Percentiles rank a stretch among this genome's conserved stretches.
Evolutionary conservation across 2,888 invertebrate genomes (phyloP).

Genomic region (Temnothorax ravouxi): DNA sequence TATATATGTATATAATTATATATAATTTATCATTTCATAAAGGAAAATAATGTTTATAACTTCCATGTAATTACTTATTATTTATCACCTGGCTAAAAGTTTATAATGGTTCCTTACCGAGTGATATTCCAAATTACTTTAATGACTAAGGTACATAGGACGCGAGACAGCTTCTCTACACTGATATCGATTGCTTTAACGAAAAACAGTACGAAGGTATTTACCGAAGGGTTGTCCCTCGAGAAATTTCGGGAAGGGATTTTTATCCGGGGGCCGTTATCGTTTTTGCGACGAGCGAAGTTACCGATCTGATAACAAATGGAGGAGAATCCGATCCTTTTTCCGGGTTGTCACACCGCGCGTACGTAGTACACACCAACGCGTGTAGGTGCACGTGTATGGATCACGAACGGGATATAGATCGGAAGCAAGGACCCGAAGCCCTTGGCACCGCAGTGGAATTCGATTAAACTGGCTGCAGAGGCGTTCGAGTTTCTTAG

Average conservation of each 20-base stretch:
- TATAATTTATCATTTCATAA: background rate
- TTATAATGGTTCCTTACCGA: conserved; percentile 4
- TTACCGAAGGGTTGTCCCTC: background rate
- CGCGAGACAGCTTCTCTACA: background rate
- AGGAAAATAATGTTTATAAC: background rate
- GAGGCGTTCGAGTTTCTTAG: conserved; percentile 78
- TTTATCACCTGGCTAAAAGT: background rate
- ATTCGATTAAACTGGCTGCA: conserved; percentile 81
- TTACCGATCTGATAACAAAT: conserved; percentile 54
- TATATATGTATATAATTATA: no score
- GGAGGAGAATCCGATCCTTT: conserved; percentile 48
- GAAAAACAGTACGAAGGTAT: conserved; percentile 1
- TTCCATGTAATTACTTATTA: conserved; percentile 6
- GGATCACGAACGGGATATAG: conserved; percentile 50
- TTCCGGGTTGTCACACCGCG: conserved; percentile 8
- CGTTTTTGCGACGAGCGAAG: conserved; percentile 42
- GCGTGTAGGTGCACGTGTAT: conserved; percentile 25
- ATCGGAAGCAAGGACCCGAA: conserved; percentile 58
- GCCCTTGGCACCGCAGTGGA: conserved; percentile 74
- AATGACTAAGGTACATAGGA: conserved; percentile 27
- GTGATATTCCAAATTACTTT: conserved; percentile 34
- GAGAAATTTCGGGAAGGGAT: conserved; percentile 20
- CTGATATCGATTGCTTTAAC: conserved; percentile 25
- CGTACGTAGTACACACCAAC: conserved; percentile 30
- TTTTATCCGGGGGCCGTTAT: conserved; percentile 43